A percentile compares a stretch with the other conserved stretches of the same genome.
These are phyloP conservation scores for Dipus sagitta DNA, from an alignment of 2,797 vertebrate species.

Conservation along the genomic window DNA sequence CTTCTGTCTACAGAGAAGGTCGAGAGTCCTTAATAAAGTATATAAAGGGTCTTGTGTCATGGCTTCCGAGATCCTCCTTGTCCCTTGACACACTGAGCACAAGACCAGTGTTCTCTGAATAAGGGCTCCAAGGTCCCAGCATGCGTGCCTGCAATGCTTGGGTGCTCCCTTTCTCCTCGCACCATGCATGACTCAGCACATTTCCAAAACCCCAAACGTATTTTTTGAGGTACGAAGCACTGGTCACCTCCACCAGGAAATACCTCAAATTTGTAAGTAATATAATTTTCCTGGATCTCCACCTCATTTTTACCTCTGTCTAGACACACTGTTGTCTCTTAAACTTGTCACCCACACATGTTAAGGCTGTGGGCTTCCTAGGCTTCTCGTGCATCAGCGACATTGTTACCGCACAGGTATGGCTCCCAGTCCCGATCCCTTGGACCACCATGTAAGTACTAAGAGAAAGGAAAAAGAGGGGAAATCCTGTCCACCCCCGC, in stretches of 20 bases:
- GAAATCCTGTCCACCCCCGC: not conserved
- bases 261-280: slow-evolving; percentile 4
- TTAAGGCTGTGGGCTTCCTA: not conserved
- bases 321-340: not conserved
- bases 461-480: not conserved
- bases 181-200: slow-evolving; percentile 8
- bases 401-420: not conserved
- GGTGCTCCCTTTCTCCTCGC: not conserved
- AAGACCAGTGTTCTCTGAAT: not conserved
- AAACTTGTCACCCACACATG: not conserved
- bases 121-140: not conserved
- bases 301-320: not conserved
- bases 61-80: not conserved
- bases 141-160: not conserved
- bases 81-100: not conserved
- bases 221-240: slow-evolving; percentile 33
- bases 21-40: not conserved
- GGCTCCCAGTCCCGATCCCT: not conserved
- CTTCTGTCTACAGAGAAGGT: not conserved
- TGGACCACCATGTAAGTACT: not conserved
- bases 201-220: not conserved
- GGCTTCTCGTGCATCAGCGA: not conserved
- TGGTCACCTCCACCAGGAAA: slow-evolving; percentile 5
- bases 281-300: not conserved
- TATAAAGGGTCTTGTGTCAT: not conserved